Evolutionary conservation across 1,140 invertebrate genomes (phyloP), one percentile per base, ranked within the genome.

Genomic region (Rhopalosiphum padi): DNA sequence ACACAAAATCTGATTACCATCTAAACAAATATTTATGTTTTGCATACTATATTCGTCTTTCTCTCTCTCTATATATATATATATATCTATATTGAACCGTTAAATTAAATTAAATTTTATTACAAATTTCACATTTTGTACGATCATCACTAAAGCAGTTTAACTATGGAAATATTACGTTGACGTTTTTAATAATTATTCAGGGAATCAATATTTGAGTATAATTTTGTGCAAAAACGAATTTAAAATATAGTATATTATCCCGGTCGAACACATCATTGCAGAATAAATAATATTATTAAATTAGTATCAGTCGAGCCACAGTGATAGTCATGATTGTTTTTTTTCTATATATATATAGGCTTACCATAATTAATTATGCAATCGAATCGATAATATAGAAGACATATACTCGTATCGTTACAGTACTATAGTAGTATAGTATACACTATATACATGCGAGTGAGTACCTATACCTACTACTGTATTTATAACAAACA

Each of bases 1-100:
- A n/a, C 60, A 77, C n/a, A n/a, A 77, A 77, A n/a, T n/a, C 60
- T 77, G 60, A 77, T 77, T 77, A 77, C 30, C n/a, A n/a, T n/a
- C 60, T 35, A 35, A n/a, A 77, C 60, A 77, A 77, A 77, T 77
- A 77, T 77, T 77, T 77, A 77, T 77, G 4, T 77, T 77, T 77
- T n/a, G n/a, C 60, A 77, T n/a, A n/a, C n/a, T n/a, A 18, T n/a
- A 68, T 30, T 68, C 25, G n/a, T 30, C 11, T 60, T 5, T 46
- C 6, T 46, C 6, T 46, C 6, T 46, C 1, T 30, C 3, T 30
- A n/a, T 68, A n/a, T 68, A 6, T 30, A 30, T 30, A 6, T 30
- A 48, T 48, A 48, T 48, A 48, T 48, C 18, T 11, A 21, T 48
- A 86, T 86, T 30, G 23, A 18, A 46, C 25, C 11, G 25, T 30